A percentile compares a stretch with the other conserved stretches of the same genome.
These are phyloP conservation scores for Lepidothrix coronata DNA, from an alignment of 2,113 vertebrate genomes.

Conservation along the genomic window DNA sequence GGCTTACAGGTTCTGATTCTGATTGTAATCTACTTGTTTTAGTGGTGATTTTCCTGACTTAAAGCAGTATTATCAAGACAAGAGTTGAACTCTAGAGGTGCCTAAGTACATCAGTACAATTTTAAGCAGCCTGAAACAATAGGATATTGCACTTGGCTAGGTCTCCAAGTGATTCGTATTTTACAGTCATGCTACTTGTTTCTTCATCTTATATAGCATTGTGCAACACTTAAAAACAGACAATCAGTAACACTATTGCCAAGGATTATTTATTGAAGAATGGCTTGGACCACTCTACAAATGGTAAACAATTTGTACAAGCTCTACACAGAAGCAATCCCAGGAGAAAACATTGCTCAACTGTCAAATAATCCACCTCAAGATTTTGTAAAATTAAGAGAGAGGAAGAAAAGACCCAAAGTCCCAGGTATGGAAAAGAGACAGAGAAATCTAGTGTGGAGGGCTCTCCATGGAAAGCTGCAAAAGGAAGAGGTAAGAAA, in stretches of 20 bases:
- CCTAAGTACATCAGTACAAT: not conserved
- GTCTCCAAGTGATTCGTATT: not conserved
- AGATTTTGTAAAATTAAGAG: not conserved
- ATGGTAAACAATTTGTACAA: not conserved
- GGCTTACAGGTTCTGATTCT: not conserved
- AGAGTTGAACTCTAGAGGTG: not conserved
- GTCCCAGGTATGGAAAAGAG: not conserved
- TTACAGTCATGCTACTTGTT: not conserved
- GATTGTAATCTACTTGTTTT: not conserved
- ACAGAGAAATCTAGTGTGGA: not conserved
- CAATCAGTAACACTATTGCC: constrained; percentile 6
- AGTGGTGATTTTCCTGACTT: not conserved
- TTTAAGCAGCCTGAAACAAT: not conserved
- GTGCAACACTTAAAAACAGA: constrained; percentile 2
- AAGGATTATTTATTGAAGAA: constrained; percentile 3
- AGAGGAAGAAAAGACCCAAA: not conserved
- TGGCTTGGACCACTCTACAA: not conserved
- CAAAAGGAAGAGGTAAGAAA: not conserved
- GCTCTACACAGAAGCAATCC: not conserved
- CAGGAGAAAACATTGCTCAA: not conserved
- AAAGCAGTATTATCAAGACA: not conserved
- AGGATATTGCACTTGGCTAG: not conserved
- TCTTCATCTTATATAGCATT: not conserved
- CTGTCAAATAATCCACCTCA: not conserved
- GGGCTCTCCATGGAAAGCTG: not conserved